Base-by-base conservation (phyloP, 2,888 invertebrate species). In the Sarcophaga carnaria region DNA sequence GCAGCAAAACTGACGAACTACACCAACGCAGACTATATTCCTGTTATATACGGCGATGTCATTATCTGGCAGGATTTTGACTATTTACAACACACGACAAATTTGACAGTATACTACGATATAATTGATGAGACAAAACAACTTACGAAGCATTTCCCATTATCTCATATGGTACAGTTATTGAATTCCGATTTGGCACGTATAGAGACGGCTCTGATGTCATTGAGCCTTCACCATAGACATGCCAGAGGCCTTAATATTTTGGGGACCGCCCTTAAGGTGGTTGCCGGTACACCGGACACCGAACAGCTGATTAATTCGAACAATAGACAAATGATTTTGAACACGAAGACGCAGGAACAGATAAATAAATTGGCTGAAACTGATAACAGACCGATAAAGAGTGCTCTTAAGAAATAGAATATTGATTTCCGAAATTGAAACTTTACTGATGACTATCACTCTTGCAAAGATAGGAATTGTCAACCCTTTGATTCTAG, bases 371-470 rank as follows among this genome's bases (percentile, higher is more conserved):
- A 85, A 20, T 60, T 83, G 70, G 87, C 77, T 45, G 80, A 79
- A 20, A 83, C 75, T 5, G 77, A 85, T 17, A 88, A 86, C 66
- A 79, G 37, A 59, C 64, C 88, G 6, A 25, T 83, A 8, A 60
- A 14, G 17, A 66, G 54, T 86, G 27, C 77, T 87, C 25, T 63
- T 85, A 20, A 88, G 87, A 85, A 71, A 86, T 62, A 86, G 78
- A 81, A 87, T 88, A 22, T 11, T 87, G n/a, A 80, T 88, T 74
- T 79, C 71, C 1, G 83, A 88, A 69, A 25, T 88, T 12, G 80
- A 88, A 77, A 84, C 17, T 22, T 71, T 86, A 45, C 86, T 81
- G 76, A 59, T 85, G 27, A 67, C 84, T 3, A 66, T 78, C 17
- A 79, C 83, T 17, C 83, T 88, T n/a, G 47, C 84, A 79, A 88